Evolutionary conservation across 2,113 vertebrate species (phyloP).

Genomic region (Pterocles orientalis): DNA sequence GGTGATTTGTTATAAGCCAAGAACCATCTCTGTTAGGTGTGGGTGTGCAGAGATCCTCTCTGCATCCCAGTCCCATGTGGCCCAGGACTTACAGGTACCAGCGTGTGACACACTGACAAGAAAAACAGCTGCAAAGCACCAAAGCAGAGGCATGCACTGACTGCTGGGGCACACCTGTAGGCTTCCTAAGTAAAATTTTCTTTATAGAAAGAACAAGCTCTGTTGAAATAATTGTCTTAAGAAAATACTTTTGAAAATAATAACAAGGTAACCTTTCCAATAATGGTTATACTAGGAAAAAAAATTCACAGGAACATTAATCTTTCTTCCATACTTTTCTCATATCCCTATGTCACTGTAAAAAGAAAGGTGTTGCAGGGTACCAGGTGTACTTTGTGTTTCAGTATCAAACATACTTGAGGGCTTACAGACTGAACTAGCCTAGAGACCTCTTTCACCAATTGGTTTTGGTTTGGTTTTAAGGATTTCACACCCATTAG

Average conservation of each 20-base stretch:
- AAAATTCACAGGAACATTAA: background rate
- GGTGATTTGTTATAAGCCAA: background rate
- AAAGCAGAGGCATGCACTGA: background rate
- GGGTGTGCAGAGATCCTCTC: accelerated
- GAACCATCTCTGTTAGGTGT: background rate
- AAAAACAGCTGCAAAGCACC: background rate
- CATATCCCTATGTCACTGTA: background rate
- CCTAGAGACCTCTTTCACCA: background rate
- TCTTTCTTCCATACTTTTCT: background rate
- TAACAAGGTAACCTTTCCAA: background rate
- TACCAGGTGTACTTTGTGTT: background rate
- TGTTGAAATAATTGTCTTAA: background rate
- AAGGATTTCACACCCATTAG: constrained; percentile 2
- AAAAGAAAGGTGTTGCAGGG: background rate
- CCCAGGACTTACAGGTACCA: background rate
- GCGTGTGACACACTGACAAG: background rate
- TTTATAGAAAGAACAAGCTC: background rate
- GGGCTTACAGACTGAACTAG: background rate
- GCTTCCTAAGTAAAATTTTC: background rate
- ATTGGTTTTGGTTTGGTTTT: background rate
- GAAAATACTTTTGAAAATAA: background rate
- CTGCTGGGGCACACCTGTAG: background rate
- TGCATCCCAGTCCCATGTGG: accelerated
- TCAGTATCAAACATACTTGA: background rate
- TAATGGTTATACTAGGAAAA: background rate